A percentile compares a stretch with the other conserved stretches of the same genome.
phyloP scores from a whole-genome alignment of 1,140 invertebrate species.

The Notospermus geniculatus region DNA sequence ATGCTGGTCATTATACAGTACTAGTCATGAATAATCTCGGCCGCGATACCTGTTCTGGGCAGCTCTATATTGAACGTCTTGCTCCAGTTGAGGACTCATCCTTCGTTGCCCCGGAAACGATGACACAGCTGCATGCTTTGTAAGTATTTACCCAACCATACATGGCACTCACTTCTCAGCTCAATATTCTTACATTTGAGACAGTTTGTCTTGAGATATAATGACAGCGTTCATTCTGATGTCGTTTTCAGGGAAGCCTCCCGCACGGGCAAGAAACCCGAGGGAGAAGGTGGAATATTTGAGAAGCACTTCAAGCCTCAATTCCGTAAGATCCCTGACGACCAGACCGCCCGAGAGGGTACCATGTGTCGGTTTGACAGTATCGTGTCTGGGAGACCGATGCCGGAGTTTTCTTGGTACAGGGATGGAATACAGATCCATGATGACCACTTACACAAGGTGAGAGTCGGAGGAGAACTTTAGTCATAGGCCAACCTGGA shows the following conservation, averaged over 20 bases:
- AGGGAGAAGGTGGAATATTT: constrained; percentile 46
- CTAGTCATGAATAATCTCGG: constrained; percentile 51
- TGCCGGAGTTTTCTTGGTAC: constrained; percentile 85
- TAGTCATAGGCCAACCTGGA: too few species aligned
- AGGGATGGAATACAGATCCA: constrained; percentile 78
- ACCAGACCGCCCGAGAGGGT: constrained; percentile 87
- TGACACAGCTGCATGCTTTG: constrained; percentile 32
- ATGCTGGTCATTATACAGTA: constrained; percentile 69
- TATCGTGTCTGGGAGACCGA: constrained; percentile 87
- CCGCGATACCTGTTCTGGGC: constrained; percentile 47
- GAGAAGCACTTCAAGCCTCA: constrained; percentile 67
- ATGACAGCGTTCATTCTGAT: background rate
- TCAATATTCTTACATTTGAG: too few species aligned
- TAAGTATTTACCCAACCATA: constrained; percentile 16
- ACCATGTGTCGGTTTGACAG: constrained; percentile 82
- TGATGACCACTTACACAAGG: constrained; percentile 91
- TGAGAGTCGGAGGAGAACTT: constrained; percentile 16
- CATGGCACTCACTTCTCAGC: too few species aligned
- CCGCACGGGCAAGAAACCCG: background rate
- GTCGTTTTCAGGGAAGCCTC: background rate
- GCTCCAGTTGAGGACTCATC: constrained; percentile 52
- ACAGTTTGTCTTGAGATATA: too few species aligned
- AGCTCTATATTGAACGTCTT: constrained; percentile 46
- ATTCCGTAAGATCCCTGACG: constrained; percentile 82
- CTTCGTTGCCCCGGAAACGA: constrained; percentile 49